Evolutionary conservation across 2,113 vertebrate species (phyloP).

Genomic region (Heloderma charlesbogerti): DNA sequence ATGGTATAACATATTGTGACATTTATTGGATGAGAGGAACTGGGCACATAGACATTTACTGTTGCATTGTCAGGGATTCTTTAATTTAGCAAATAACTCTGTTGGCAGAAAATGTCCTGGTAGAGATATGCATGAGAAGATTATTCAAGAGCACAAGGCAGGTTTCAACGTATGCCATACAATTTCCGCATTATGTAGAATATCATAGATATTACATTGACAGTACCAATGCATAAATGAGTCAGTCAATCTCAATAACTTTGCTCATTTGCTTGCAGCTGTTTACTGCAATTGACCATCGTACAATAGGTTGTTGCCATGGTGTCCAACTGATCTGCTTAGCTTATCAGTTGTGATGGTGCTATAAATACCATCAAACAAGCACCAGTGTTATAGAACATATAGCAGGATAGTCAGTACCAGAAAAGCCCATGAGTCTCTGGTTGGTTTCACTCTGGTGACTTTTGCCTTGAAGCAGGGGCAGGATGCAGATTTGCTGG

Average conservation of each 20-base stretch:
- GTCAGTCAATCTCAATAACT: background rate
- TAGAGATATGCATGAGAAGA: background rate
- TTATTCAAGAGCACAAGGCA: background rate
- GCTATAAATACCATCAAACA: slow-evolving; percentile 6
- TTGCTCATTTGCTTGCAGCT: background rate
- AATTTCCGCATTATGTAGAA: slow-evolving; percentile 21
- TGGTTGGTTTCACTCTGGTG: background rate
- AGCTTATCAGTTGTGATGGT: background rate
- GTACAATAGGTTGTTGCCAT: background rate
- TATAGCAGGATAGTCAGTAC: background rate
- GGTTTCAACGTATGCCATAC: background rate
- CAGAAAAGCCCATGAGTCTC: background rate
- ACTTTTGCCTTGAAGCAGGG: background rate
- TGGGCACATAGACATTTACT: slow-evolving; percentile 9
- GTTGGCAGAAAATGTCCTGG: slow-evolving; percentile 47
- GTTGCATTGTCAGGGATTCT: slow-evolving; percentile 19
- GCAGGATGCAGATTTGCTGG: background rate
- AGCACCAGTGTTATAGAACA: background rate
- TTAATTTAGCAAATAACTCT: slow-evolving; percentile 36
- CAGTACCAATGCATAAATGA: background rate
- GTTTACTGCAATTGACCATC: background rate
- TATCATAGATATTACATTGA: background rate
- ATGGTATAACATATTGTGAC: background rate
- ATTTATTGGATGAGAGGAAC: slow-evolving; percentile 31
- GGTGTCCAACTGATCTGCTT: background rate